Base-by-base conservation (phyloP, 2,113 vertebrate species). In the Amphiprion ocellaris region DNA sequence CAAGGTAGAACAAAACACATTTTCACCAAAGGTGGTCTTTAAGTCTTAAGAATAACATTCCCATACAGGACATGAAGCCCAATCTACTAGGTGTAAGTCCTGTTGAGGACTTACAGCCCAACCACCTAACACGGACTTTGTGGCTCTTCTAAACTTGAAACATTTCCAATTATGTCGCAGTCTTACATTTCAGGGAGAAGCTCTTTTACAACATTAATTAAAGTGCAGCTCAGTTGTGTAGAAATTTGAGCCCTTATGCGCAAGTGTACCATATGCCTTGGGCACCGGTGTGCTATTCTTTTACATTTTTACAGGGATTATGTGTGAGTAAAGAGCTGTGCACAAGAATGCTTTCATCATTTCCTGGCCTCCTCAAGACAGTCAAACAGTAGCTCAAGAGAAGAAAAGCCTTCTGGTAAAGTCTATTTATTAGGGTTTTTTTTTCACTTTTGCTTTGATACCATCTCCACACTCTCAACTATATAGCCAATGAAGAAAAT, bases 271-370 rank as follows among this genome's bases (percentile, higher is more conserved):
- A 44, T 52, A 28, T n/a, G n/a, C 14, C 26, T n/a, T 30, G 14
- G 33, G 53, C 24, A 37, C 16, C 7, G 6, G 17, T 9, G 21
- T 26, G 49, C 52, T 52, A 46, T 21, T 41, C 3, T 52, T 17
- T 46, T 17, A 0, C 4, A 58, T 63, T 54, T 50, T 15, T 37
- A 21, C 3, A 39, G 23, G 10, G 19, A 61, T 60, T 71, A 78
- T 0, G 12, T 50, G 9, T 24, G 12, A 70, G 26, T 10, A 7
- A 24, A 60, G 16, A 68, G 21, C 10, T 21, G 54, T 15, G n/a
- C 39, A 60, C 1, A 66, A 28, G 21, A 69, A 56, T 41, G 17
- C 7, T 47, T 79, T 82, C 33, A 59, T 47, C 50, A 28, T 11
- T 50, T 30, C 17, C 24, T 9, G 7, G n/a, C 10, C 26, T 41